Conservation (phyloP, 1,140 invertebrate genomes). For the Meloidogyne hapla region DNA sequence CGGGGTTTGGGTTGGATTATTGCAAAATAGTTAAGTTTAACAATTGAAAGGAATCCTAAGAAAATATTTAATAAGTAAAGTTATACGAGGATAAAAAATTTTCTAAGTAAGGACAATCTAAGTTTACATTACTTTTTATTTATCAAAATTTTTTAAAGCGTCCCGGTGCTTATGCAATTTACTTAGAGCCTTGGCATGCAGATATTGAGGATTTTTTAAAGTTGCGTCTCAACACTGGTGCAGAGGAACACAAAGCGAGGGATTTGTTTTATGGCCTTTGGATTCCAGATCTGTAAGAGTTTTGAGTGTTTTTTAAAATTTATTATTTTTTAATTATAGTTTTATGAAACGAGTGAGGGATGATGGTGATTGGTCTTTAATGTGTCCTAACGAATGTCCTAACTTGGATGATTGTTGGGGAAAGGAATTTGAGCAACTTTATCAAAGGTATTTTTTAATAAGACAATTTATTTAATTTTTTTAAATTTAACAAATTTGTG, state of each 20-base stretch:
- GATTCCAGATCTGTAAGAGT: conserved; percentile 82
- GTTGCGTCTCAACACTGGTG: conserved; percentile 88
- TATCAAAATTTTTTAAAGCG: conserved; percentile 67
- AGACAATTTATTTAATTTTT: conserved; percentile 4
- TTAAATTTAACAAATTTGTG: no score
- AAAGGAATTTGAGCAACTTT: conserved; percentile 87
- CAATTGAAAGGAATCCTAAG: no score
- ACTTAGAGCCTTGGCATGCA: conserved; percentile 97
- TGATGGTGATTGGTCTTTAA: conserved; percentile 85
- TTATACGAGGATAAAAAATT: no score
- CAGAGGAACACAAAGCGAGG: conserved; percentile 85
- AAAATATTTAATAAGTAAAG: no score
- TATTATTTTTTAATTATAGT: not conserved
- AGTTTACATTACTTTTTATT: not conserved
- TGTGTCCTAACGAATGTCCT: conserved; percentile 92
- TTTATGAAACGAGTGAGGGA: conserved; percentile 94
- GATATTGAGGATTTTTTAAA: conserved; percentile 94
- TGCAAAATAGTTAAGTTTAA: no score
- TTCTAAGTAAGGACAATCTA: no score
- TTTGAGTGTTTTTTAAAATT: not conserved
- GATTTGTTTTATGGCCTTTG: conserved; percentile 97
- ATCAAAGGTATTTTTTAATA: conserved; percentile 70
- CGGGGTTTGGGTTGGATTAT: no score
- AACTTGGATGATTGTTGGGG: conserved; percentile 88
- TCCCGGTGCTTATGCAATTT: conserved; percentile 97